phyloP scores from a whole-genome alignment of 23 tunicate genomes.

The Ascidia mentula region DNA sequence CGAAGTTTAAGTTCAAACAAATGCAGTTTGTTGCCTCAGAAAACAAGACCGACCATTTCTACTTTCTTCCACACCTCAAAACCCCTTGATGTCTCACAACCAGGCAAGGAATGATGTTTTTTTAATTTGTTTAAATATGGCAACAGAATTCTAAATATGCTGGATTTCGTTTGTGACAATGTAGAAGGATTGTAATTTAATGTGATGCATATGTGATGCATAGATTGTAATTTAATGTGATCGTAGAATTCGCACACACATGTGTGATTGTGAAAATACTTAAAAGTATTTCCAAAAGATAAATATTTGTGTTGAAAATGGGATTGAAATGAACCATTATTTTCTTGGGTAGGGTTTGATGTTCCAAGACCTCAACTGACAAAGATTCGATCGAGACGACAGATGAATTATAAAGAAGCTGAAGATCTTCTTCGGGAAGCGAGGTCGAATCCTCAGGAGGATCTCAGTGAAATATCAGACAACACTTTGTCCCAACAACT shows the following conservation, averaged over 20 bases:
- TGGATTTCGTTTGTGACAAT: no score
- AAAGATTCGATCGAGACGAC: conserved; percentile 26
- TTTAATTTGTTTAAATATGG: no score
- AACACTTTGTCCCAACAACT: not conserved
- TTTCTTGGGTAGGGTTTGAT: conserved; percentile 16
- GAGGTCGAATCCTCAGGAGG: conserved; percentile 25
- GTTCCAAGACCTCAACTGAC: conserved; percentile 36
- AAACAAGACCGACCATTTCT: conserved; percentile 46
- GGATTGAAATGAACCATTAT: no score
- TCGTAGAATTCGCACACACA: no score
- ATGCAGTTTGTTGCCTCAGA: conserved; percentile 56
- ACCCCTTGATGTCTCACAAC: conserved; percentile 1
- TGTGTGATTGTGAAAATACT: no score
- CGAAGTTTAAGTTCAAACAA: conserved; percentile 28
- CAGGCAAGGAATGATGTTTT: no score
- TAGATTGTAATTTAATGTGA: no score
- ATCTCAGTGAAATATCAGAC: not conserved
- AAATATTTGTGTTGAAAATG: no score
- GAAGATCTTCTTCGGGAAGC: conserved; percentile 35
- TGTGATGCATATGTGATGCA: no score
- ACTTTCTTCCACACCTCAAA: conserved; percentile 47
- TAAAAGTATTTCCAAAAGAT: no score
- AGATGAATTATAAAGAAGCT: conserved; percentile 53
- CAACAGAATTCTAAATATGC: no score
- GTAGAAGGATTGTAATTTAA: no score